These are phyloP conservation scores for Labeo rohita DNA, from an alignment of 2,113 vertebrate species.

Conservation along the genomic window DNA sequence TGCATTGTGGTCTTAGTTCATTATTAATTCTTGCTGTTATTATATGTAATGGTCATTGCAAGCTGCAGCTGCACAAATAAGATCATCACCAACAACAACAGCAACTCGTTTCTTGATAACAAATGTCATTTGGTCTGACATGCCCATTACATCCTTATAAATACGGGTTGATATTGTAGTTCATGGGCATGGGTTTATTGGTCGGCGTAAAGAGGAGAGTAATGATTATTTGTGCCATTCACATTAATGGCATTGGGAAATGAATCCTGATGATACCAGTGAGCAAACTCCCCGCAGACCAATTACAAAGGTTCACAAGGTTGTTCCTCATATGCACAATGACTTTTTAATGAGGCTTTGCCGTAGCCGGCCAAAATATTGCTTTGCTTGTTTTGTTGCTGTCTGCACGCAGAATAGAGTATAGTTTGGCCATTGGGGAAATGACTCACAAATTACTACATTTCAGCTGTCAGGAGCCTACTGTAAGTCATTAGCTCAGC, in stretches of 20 bases:
- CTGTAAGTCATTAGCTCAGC: slow-evolving; percentile 43
- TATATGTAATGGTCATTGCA: background rate
- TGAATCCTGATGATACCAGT: slow-evolving; percentile 65
- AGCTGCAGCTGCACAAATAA: background rate
- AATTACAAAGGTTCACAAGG: slow-evolving; percentile 80
- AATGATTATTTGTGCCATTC: slow-evolving; percentile 53
- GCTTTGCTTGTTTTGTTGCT: slow-evolving; percentile 75
- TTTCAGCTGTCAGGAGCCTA: slow-evolving; percentile 59
- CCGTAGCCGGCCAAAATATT: slow-evolving; percentile 71
- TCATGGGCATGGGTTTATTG: slow-evolving; percentile 42
- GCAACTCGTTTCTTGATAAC: slow-evolving; percentile 15
- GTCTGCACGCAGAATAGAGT: slow-evolving; percentile 79
- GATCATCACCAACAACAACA: no score
- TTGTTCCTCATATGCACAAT: slow-evolving; percentile 79
- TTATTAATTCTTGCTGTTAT: background rate
- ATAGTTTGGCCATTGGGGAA: slow-evolving; percentile 77
- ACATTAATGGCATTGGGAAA: slow-evolving; percentile 51
- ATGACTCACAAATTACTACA: slow-evolving; percentile 84
- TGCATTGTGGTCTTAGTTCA: background rate
- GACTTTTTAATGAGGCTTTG: slow-evolving; percentile 84
- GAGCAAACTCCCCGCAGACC: slow-evolving; percentile 68
- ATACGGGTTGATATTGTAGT: slow-evolving; percentile 30
- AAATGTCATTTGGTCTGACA: slow-evolving; percentile 27
- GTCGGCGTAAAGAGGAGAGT: slow-evolving; percentile 38
- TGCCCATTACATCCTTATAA: slow-evolving; percentile 33